These are phyloP conservation scores for Limnodromus scolopaceus DNA, from an alignment of 2,797 vertebrate species.

Conservation along the genomic window DNA sequence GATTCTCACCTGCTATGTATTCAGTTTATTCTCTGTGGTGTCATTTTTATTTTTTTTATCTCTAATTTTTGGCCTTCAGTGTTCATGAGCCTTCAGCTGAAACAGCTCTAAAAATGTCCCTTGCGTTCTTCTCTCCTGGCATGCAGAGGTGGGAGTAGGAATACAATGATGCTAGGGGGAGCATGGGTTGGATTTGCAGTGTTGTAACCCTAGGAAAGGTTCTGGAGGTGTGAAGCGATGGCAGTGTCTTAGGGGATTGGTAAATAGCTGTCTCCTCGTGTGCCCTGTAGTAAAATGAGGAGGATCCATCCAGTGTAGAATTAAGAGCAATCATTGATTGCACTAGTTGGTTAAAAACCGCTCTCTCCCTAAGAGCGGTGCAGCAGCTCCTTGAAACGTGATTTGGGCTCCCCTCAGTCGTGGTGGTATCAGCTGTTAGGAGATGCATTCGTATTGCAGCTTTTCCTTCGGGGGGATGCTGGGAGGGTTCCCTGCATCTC, in stretches of 20 bases:
- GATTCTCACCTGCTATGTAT: not conserved
- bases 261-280: accelerated
- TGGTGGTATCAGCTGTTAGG: not conserved
- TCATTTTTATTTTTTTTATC: not conserved
- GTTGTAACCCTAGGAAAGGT: not conserved
- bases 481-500: constrained; percentile 1
- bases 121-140: not conserved
- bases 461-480: not conserved
- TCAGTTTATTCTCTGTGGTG: not conserved
- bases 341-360: not conserved
- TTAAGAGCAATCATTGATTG: not conserved
- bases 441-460: not conserved
- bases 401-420: accelerated
- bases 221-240: not conserved
- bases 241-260: not conserved
- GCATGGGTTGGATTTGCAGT: not conserved
- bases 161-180: not conserved
- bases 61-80: not conserved
- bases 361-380: not conserved
- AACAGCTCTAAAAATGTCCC: not conserved
- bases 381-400: not conserved
- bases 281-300: not conserved
- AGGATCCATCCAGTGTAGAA: not conserved
- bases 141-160: not conserved
- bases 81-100: not conserved